phyloP scores from a whole-genome alignment of 2,797 vertebrate species.

The Jordanella pulchra region DNA sequence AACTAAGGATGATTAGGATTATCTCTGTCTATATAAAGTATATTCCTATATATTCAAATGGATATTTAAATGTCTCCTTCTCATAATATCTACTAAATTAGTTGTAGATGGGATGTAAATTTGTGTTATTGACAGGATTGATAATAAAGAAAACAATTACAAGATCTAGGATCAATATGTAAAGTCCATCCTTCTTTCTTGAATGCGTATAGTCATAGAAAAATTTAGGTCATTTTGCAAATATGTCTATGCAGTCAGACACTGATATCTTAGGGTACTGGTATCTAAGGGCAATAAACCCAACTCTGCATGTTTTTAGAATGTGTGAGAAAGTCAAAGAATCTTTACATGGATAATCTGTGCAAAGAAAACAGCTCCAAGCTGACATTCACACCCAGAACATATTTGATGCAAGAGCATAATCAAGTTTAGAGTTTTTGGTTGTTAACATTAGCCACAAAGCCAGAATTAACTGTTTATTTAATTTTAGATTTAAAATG shows the following conservation, averaged over 20 bases:
- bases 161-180: not conserved
- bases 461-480: not conserved
- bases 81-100: not conserved
- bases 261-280: not conserved
- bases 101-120: not conserved
- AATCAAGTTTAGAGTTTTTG: not conserved
- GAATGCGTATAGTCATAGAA: not conserved
- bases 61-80: not conserved
- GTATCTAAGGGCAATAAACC: not conserved
- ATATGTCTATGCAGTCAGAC: not conserved
- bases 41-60: not conserved
- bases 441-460: not conserved
- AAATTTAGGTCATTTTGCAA: not conserved
- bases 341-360: not conserved
- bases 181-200: not conserved
- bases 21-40: not conserved
- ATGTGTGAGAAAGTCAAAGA: not conserved
- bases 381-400: not conserved
- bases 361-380: not conserved
- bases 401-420: not conserved
- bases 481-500: not conserved
- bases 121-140: not conserved
- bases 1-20: not conserved
- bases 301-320: not conserved
- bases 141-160: not conserved